These are phyloP conservation scores for Pangasius larnaudii DNA, from an alignment of 2,797 vertebrate species.

Conservation along the genomic window DNA sequence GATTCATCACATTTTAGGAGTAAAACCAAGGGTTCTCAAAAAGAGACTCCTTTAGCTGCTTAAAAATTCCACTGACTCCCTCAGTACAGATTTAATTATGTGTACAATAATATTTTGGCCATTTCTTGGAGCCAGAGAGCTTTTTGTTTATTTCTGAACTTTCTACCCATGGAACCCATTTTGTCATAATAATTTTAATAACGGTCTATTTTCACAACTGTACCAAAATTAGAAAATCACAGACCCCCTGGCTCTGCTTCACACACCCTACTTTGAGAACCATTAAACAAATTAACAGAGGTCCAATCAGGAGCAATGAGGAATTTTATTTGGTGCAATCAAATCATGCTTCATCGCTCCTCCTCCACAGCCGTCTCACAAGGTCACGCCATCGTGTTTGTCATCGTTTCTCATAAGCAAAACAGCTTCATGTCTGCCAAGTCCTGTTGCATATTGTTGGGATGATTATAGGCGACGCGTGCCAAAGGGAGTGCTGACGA, in stretches of 20 bases:
- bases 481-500: slow-evolving; percentile 43
- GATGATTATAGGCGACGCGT: slow-evolving; percentile 24
- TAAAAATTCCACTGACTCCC: not conserved
- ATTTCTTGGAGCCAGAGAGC: not conserved
- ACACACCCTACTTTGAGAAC: not conserved
- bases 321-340: not conserved
- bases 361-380: slow-evolving; percentile 48
- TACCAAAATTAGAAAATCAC: not conserved
- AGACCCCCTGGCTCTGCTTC: not conserved
- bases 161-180: not conserved
- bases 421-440: slow-evolving; percentile 47
- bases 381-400: slow-evolving; percentile 46
- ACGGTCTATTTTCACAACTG: not conserved
- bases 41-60: not conserved
- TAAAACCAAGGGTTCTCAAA: no score
- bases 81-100: not conserved
- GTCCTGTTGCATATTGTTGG: slow-evolving; percentile 50
- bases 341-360: slow-evolving; percentile 33
- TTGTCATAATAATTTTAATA: not conserved
- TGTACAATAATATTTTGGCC: not conserved
- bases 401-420: slow-evolving; percentile 45
- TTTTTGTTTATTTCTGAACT: not conserved
- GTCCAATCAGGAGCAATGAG: not conserved
- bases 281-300: not conserved
- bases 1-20: no score